These are phyloP conservation scores for Notothenia coriiceps DNA, from an alignment of 2,113 vertebrate species.

Conservation along the genomic window DNA sequence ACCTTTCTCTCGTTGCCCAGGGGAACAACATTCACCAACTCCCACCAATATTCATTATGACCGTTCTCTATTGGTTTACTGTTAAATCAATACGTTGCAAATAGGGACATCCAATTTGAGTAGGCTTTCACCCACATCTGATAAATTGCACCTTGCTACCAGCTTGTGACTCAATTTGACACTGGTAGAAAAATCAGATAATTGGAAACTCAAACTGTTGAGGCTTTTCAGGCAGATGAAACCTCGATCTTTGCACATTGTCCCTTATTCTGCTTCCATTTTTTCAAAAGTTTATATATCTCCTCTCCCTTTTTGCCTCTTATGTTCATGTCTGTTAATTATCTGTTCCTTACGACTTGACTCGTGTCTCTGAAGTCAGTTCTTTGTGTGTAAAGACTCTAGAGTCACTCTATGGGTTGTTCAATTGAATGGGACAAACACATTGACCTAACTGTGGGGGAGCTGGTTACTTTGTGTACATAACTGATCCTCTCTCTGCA, in stretches of 20 bases:
- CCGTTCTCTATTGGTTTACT: slow-evolving; percentile 62
- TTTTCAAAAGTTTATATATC: slow-evolving; percentile 4
- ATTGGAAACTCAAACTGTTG: slow-evolving; percentile 40
- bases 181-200: slow-evolving; percentile 47
- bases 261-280: neutral
- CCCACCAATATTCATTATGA: slow-evolving; percentile 71
- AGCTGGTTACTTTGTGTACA: slow-evolving; percentile 77
- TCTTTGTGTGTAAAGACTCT: slow-evolving; percentile 31
- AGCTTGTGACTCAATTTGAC: slow-evolving; percentile 41
- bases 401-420: slow-evolving; percentile 49
- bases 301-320: slow-evolving; percentile 9
- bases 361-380: slow-evolving; percentile 42
- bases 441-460: slow-evolving; percentile 31
- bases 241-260: neutral
- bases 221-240: slow-evolving; percentile 21
- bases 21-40: slow-evolving; percentile 62
- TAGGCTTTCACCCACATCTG: slow-evolving; percentile 42
- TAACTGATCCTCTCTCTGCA: slow-evolving; percentile 52
- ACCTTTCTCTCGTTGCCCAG: slow-evolving; percentile 51
- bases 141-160: slow-evolving; percentile 45
- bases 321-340: slow-evolving; percentile 3
- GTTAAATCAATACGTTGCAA: slow-evolving; percentile 74
- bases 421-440: slow-evolving; percentile 44
- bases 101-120: slow-evolving; percentile 63
- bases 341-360: slow-evolving; percentile 34